These are phyloP conservation scores for Hoplostethus atlanticus DNA, from an alignment of 2,797 vertebrate species.

Conservation along the genomic window DNA sequence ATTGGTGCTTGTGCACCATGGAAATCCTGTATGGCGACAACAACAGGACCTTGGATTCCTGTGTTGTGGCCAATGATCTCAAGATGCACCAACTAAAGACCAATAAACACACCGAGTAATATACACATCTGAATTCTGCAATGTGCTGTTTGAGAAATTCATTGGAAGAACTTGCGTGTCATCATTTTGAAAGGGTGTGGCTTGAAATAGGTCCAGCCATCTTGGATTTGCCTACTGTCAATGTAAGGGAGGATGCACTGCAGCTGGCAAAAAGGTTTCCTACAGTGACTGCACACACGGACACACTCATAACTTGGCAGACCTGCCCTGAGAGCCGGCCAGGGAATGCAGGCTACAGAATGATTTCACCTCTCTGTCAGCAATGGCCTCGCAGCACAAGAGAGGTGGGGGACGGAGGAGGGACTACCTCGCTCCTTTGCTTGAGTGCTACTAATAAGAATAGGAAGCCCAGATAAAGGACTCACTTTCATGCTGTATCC, in stretches of 20 bases:
- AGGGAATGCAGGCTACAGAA: constrained; percentile 51
- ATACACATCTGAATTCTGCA: constrained; percentile 9
- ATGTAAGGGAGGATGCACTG: constrained; percentile 55
- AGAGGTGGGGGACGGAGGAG: constrained; percentile 42
- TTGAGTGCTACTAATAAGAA: constrained; percentile 74
- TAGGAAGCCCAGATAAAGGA: constrained; percentile 75
- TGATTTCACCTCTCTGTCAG: constrained; percentile 69
- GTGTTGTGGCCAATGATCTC: not conserved
- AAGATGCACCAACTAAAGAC: constrained; percentile 12
- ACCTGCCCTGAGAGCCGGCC: constrained; percentile 42
- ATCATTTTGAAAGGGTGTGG: constrained; percentile 38
- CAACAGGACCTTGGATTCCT: not conserved
- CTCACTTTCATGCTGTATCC: constrained; percentile 71
- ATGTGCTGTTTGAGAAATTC: constrained; percentile 15
- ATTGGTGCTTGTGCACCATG: constrained; percentile 12
- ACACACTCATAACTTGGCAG: constrained; percentile 62
- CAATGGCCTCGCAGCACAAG: constrained; percentile 33
- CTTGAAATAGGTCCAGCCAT: constrained; percentile 54
- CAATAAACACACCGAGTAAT: not conserved
- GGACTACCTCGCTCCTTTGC: constrained; percentile 49
- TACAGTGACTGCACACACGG: constrained; percentile 48
- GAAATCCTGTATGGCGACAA: not conserved
- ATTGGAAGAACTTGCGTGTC: constrained; percentile 29
- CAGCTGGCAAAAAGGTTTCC: constrained; percentile 70
- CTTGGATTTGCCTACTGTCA: constrained; percentile 50